A percentile compares a stretch with the other conserved stretches of the same genome.
These are phyloP conservation scores for Salvelinus alpinus DNA, from an alignment of 2,113 vertebrate genomes.

Conservation along the genomic window DNA sequence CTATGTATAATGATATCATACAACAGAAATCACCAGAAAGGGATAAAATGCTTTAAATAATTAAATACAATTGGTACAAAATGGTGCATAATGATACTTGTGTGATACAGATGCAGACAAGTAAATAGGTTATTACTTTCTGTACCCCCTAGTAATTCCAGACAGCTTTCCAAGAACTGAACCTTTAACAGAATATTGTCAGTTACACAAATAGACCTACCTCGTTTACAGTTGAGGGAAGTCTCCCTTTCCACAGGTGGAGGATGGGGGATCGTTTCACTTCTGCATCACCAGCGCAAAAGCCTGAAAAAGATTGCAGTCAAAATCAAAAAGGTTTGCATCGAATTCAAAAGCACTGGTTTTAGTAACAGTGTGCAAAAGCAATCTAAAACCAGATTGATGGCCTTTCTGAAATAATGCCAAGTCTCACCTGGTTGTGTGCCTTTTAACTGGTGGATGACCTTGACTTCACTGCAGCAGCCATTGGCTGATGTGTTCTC, in stretches of 20 bases:
- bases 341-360: neutral
- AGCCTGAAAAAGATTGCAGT: slow-evolving; percentile 22
- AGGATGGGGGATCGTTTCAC: slow-evolving; percentile 55
- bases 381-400: neutral
- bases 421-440: neutral
- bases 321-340: neutral
- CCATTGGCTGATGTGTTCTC: neutral
- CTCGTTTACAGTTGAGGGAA: neutral
- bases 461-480: neutral
- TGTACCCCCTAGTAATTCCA: neutral
- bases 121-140: too few relatives aligned
- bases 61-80: neutral
- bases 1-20: too few relatives aligned
- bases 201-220: neutral
- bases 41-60: too few relatives aligned
- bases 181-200: too few relatives aligned
- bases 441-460: neutral
- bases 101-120: neutral
- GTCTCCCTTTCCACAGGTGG: slow-evolving; percentile 58
- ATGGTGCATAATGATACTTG: neutral
- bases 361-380: neutral
- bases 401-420: too few relatives aligned
- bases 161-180: neutral
- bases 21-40: too few relatives aligned
- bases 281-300: slow-evolving; percentile 5